Conservation (phyloP, 2,113 vertebrate species). For the Peromyscus leucopus region DNA sequence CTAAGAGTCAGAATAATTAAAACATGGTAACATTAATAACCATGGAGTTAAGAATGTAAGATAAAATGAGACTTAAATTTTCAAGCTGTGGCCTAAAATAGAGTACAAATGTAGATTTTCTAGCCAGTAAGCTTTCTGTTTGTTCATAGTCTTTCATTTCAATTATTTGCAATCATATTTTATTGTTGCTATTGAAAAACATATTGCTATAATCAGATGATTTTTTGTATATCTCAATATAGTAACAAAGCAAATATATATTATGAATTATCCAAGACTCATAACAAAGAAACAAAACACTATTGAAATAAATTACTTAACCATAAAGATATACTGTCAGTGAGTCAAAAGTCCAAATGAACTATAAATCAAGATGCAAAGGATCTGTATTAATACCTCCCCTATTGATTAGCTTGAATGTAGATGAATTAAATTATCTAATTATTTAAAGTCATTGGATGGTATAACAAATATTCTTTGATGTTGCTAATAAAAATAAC, state of each 20-base stretch:
- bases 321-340: neutral
- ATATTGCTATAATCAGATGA: neutral
- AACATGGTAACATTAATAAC: neutral
- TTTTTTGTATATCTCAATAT: neutral
- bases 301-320: neutral
- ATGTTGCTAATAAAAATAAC: neutral
- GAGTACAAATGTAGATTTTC: neutral
- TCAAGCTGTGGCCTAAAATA: neutral
- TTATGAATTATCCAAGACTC: neutral
- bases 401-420: neutral
- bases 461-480: neutral
- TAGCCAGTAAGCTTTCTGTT: neutral
- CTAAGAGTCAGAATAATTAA: neutral
- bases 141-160: neutral
- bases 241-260: neutral
- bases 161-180: neutral
- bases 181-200: neutral
- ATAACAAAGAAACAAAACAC: neutral
- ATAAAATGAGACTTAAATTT: neutral
- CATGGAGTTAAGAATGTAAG: neutral
- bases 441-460: neutral
- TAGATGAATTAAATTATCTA: neutral
- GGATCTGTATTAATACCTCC: neutral
- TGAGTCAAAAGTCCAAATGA: neutral
- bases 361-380: neutral